Conservation (phyloP, 2,888 invertebrate species). For the Deilephila porcellus region DNA sequence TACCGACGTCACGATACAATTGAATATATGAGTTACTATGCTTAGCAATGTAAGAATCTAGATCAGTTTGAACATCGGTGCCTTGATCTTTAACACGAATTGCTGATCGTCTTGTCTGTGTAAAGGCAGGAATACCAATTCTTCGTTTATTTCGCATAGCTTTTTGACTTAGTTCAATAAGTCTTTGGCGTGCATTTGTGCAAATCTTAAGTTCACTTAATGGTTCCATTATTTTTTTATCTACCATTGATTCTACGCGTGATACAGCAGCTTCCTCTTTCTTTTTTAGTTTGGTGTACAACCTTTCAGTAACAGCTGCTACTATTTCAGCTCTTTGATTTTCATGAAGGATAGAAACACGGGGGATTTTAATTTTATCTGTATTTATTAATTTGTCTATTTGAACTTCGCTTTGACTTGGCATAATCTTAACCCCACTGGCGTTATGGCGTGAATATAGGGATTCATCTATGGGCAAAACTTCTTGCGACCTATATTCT, state of each 20-base stretch:
- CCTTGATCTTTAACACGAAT: constrained; percentile 84
- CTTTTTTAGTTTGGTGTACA: constrained; percentile 85
- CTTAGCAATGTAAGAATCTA: constrained; percentile 70
- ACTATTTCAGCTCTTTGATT: constrained; percentile 88
- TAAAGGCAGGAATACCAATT: constrained; percentile 82
- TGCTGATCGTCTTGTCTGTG: constrained; percentile 83
- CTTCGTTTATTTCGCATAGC: constrained; percentile 82
- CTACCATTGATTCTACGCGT: constrained; percentile 71
- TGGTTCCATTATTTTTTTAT: constrained; percentile 74
- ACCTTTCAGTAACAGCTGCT: constrained; percentile 88
- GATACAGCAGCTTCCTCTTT: constrained; percentile 78
- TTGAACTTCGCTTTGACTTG: constrained; percentile 55
- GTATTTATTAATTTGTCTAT: constrained; percentile 48
- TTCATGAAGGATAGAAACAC: constrained; percentile 68
- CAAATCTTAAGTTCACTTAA: constrained; percentile 84
- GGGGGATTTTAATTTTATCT: constrained; percentile 53
- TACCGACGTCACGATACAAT: constrained; percentile 64
- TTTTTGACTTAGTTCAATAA: constrained; percentile 85
- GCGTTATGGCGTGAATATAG: constrained; percentile 42
- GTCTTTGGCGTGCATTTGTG: constrained; percentile 83
- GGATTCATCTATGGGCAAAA: constrained; percentile 61
- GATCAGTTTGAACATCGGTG: constrained; percentile 82
- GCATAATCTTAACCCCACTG: constrained; percentile 47
- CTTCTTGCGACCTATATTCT: constrained; percentile 80
- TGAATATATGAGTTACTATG: constrained; percentile 56